Base-by-base conservation (phyloP, 2,888 invertebrate species). In the Octonoba sinensis region DNA sequence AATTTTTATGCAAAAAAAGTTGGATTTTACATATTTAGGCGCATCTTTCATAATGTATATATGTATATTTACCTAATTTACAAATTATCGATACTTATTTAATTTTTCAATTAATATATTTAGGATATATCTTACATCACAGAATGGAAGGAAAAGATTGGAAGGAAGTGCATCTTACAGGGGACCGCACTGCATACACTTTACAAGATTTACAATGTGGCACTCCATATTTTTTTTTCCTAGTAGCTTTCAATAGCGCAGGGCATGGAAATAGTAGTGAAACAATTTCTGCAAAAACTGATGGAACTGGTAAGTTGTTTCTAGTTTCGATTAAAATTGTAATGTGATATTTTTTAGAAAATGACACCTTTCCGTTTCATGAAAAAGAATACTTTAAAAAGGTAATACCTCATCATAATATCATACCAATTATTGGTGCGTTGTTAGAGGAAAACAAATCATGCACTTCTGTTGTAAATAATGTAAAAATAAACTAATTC, bases 201-300 rank as follows among this genome's bases (percentile, higher is more conserved):
- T 89, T 95, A 83, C 92, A 92, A 76, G 92, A 92, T 47, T 90
- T 96, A 54, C 92, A 92, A 85, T 96, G 96, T 89, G 96, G 96
- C 46, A 93, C 94, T 36, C 89, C 91, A 69, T 96, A 96, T 88
- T 91, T 92, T 85, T 91, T 95, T 86, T 92, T 93, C 86, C 89
- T 96, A 85, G 91, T 92, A 22, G 95, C 96, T 0, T 91, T 92
- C 87, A 95, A 95, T 89, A 90, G 92, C 67, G 93, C 95, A 0
- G 96, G 95, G 0, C 91, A 91, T 74, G 94, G 95, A 18, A 91
- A 91, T 78, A 91, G 93, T 16, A 94, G 94, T 86, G 85, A 87
- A 36, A 86, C 86, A 6, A 85, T 89, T 4, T 85, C 86, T 3
- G 87, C 87, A 4, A 86, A 86, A 74, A 89, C 89, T 1, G 88